Conservation (phyloP, 2,113 vertebrate genomes). For the Oxyura jamaicensis region DNA sequence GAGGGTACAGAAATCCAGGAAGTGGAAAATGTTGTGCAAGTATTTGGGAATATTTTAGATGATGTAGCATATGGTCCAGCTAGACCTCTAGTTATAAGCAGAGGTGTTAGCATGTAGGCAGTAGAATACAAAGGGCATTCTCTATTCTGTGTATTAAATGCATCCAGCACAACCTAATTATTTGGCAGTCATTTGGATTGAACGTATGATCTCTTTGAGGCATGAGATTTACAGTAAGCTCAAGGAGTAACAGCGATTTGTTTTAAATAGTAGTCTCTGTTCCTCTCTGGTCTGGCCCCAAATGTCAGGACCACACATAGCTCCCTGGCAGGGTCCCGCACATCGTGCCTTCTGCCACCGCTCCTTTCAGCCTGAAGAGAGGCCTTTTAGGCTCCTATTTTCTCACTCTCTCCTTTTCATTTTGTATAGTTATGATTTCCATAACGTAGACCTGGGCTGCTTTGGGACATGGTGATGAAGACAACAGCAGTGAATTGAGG, state of each 20-base stretch:
- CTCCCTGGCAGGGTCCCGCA: neutral
- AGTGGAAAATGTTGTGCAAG: neutral
- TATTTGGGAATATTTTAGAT: neutral
- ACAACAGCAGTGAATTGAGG: neutral
- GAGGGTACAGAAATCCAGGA: neutral
- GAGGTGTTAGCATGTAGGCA: neutral
- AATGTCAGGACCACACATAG: neutral
- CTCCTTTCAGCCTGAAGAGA: neutral
- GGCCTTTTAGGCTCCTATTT: neutral
- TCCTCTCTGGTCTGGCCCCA: neutral
- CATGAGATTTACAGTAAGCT: neutral
- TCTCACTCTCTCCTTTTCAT: neutral
- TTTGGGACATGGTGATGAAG: neutral
- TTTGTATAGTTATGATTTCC: neutral
- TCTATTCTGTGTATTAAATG: neutral
- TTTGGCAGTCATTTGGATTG: neutral
- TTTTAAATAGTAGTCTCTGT: constrained; percentile 1
- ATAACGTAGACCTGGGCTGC: neutral
- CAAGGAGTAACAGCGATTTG: neutral
- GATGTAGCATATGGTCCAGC: neutral
- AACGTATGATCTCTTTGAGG: neutral
- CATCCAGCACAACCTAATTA: neutral
- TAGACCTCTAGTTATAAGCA: neutral
- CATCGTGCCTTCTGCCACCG: neutral
- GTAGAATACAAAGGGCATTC: neutral